phyloP scores from a whole-genome alignment of 2,113 vertebrate species.

The Poecile atricapillus region DNA sequence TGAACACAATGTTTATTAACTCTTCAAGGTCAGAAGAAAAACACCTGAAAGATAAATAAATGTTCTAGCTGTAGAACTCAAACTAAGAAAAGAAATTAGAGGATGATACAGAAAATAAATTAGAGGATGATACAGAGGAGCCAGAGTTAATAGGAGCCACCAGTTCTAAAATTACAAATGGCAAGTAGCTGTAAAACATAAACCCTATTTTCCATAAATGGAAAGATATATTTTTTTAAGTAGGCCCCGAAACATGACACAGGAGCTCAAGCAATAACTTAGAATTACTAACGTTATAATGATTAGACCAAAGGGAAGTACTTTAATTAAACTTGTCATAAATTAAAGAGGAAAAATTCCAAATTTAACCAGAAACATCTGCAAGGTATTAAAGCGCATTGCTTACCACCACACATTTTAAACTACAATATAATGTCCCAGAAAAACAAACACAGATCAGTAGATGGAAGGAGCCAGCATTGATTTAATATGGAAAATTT shows the following conservation, averaged over 20 bases:
- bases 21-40: conserved; percentile 1
- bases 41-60: background rate
- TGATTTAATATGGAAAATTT: background rate
- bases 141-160: background rate
- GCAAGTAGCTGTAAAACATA: background rate
- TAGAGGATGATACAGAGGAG: background rate
- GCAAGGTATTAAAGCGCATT: background rate
- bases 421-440: background rate
- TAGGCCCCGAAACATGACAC: background rate
- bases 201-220: background rate
- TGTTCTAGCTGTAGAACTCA: background rate
- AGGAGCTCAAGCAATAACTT: background rate
- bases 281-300: background rate
- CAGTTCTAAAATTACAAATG: background rate
- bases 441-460: background rate
- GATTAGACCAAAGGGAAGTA: background rate
- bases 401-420: background rate
- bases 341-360: background rate
- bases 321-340: background rate
- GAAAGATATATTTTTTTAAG: background rate
- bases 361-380: background rate
- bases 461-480: background rate
- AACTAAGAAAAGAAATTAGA: background rate
- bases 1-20: background rate
- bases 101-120: background rate